Conservation (phyloP, 1,140 invertebrate species). For the Drosophila ohnishii region DNA sequence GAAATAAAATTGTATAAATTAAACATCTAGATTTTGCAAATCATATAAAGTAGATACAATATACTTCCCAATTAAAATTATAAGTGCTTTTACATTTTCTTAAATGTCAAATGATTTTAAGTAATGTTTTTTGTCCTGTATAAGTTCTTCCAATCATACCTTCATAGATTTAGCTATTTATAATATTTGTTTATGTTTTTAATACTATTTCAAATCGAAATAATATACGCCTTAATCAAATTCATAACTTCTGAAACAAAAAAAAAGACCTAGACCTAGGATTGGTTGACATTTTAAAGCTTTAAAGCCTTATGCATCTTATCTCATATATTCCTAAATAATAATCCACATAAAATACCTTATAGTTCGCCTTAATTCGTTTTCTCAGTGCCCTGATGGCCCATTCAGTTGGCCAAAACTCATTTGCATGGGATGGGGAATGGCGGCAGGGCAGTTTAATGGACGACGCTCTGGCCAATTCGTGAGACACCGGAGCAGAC, state of each 20-base stretch:
- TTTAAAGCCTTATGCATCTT: neutral
- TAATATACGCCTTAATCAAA: neutral
- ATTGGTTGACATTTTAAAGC: neutral
- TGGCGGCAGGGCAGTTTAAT: neutral
- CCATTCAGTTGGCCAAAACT: conserved; percentile 19
- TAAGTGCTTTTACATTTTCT: neutral
- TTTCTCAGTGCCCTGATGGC: neutral
- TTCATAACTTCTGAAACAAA: too few relatives aligned
- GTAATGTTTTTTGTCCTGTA: neutral
- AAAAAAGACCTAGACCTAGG: neutral
- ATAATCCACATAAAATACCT: too few relatives aligned
- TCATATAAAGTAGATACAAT: too few relatives aligned
- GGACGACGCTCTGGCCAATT: conserved; percentile 21
- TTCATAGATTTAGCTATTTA: neutral
- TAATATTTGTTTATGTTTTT: neutral
- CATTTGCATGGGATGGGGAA: neutral
- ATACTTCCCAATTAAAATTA: neutral
- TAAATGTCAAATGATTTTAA: neutral
- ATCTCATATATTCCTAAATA: neutral
- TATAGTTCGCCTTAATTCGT: too few relatives aligned
- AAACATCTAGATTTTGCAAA: neutral
- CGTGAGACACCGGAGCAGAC: neutral
- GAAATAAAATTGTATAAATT: neutral
- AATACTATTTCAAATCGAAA: too few relatives aligned
- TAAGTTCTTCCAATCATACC: neutral